Base-by-base conservation (phyloP, 2,888 invertebrate genomes). In the Allygus modestus region DNA sequence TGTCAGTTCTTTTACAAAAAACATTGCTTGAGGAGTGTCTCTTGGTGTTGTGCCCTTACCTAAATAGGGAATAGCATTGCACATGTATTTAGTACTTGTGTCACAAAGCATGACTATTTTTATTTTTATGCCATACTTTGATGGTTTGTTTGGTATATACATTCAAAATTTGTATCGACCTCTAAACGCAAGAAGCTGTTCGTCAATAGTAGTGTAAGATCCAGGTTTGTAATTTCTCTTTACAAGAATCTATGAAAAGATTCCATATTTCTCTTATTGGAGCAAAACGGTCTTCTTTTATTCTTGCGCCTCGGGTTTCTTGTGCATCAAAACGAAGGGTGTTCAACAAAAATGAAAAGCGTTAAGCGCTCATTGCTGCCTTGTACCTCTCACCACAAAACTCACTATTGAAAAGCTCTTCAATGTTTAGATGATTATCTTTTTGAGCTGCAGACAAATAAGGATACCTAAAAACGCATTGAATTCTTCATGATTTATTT, bases 211-310 rank as follows among this genome's bases (percentile, higher is more conserved):
- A 9, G 84, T 79, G 83, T 87, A 85, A 69, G 84, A 54, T 15
- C 85, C 83, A 0, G 87, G 88, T 23, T 69, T 71, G 75, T 61
- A 84, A 73, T 85, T 65, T 20, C n/a, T 79, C 43, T 33, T 33
- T 73, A 69, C 88, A 88, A 61, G 88, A 87, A 11, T 58, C 58
- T 37, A 87, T 82, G 51, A 88, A 88, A 9, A 84, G 17, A 12
- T 87, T 84, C 88, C 88, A 89, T 73, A 89, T 82, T 77, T 88
- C 87, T 86, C 88, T 77, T 46, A 89, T 85, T 23, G 89, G 88
- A 23, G 88, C 88, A 86, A 89, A 88, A 87, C 88, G 85, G 86
- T 87, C 87, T 11, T 26, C 65, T 20, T 28, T 43, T 77, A 73
- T 85, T 23, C 86, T 69, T 23, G 84, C 85, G n/a, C 65, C 28